Base-by-base conservation (phyloP, 2,797 vertebrate genomes). In the Myotis myotis region DNA sequence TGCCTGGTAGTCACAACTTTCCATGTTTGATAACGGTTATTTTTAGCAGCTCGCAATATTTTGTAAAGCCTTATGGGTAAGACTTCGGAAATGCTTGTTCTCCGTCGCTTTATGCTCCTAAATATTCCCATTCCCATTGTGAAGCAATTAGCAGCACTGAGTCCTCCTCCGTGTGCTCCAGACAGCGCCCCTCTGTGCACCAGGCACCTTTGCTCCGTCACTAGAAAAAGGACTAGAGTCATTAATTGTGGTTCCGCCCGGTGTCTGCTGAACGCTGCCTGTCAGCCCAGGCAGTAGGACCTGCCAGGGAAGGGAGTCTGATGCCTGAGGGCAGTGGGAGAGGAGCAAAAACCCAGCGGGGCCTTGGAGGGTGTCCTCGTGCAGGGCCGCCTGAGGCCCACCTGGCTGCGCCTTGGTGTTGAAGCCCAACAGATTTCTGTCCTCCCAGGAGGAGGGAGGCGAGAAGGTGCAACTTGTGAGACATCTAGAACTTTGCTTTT, bases 181-280 rank as follows among this genome's bases (percentile, higher is more conserved):
- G 97, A 97, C 98, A 97, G 97, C 90, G 89, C 96, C 96, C 97
- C 97, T 97, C 95, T 96, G 93, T 89, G 83, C 96, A 95, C 96
- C 51, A 93, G 94, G 97, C 96, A 98, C 98, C 98, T 98, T 98
- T 98, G 98, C 98, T 98, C 97, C 97, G 97, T 98, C 98, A 98
- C 98, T 98, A 98, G 98, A 96, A 96, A 97, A 98, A 97, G 96
- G 95, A 97, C 97, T 96, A 90, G 97, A 98, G 96, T 98, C 97
- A 96, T 98, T 98, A 98, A 97, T 98, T 98, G 97, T 97, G 96
- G 96, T 98, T 97, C 97, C 96, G 96, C 97, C 91, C 94, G 97
- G 95, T 97, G 96, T 98, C 97, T 98, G 94, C 96, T 97, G 62
- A 97, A 98, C 82, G 95, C 82, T 80, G 96, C 97, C 53, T 22